Conservation (phyloP, 2,888 invertebrate species). For the Leptinotarsa tumamoca region DNA sequence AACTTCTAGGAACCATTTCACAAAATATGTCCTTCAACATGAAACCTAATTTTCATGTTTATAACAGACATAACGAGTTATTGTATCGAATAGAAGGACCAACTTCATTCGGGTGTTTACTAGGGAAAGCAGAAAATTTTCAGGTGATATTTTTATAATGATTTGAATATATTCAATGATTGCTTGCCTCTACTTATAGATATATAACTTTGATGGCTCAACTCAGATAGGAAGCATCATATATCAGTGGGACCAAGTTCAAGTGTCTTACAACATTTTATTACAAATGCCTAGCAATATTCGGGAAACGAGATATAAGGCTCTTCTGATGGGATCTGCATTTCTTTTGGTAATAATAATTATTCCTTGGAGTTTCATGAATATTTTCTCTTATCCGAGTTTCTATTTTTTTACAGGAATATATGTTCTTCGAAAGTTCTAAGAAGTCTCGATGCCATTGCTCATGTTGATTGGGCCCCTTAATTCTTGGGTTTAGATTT, state of each 20-base stretch:
- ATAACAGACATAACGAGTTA: constrained; percentile 73
- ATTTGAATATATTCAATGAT: neutral
- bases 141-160: constrained; percentile 64
- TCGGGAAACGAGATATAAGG: constrained; percentile 81
- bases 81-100: constrained; percentile 82
- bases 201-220: constrained; percentile 71
- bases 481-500: constrained; percentile 25
- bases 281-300: constrained; percentile 79
- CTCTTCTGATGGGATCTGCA: constrained; percentile 82
- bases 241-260: constrained; percentile 78
- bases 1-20: constrained; percentile 77
- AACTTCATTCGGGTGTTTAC: constrained; percentile 71
- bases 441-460: constrained; percentile 60
- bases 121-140: constrained; percentile 74
- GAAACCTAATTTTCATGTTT: constrained; percentile 76
- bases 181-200: constrained; percentile 61
- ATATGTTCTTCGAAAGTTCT: constrained; percentile 73
- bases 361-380: neutral
- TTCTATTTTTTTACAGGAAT: constrained; percentile 71
- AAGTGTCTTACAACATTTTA: constrained; percentile 79
- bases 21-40: constrained; percentile 73
- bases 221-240: constrained; percentile 76
- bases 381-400: neutral
- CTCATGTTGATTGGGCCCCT: constrained; percentile 49
- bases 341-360: constrained; percentile 80